Evolutionary conservation across 1,140 invertebrate species (phyloP).

Genomic region (Forficula auricularia): DNA sequence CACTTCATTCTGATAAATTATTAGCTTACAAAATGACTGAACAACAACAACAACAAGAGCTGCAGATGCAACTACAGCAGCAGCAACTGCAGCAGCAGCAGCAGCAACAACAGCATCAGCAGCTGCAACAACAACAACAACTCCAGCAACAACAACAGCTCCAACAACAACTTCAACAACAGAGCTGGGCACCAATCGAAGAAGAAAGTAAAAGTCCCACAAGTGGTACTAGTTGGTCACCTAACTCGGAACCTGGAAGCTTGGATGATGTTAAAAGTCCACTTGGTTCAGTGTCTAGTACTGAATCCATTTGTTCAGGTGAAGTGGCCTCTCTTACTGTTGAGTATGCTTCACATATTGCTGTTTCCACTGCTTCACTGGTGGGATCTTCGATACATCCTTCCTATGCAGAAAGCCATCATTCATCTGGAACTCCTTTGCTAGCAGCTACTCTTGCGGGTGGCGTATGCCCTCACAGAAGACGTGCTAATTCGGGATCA

Average conservation of each 20-base stretch:
- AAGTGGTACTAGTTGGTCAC: constrained; percentile 43
- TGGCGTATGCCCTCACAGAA: constrained; percentile 39
- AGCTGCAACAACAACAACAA: constrained; percentile 47
- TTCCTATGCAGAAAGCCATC: constrained; percentile 25
- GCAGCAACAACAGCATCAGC: constrained; percentile 44
- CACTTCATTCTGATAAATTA: constrained; percentile 87
- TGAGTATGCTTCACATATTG: constrained; percentile 26
- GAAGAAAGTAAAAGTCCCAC: constrained; percentile 40
- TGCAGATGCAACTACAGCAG: constrained; percentile 25
- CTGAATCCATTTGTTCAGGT: constrained; percentile 51
- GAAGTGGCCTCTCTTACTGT: constrained; percentile 43
- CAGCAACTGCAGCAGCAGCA: constrained; percentile 19
- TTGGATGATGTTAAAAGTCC: constrained; percentile 68
- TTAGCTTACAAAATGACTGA: constrained; percentile 82
- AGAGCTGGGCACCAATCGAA: constrained; percentile 35
- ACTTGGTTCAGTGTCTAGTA: constrained; percentile 67
- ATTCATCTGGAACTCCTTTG: constrained; percentile 44
- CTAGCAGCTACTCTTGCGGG: constrained; percentile 60
- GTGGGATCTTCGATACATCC: not conserved
- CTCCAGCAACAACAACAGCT: constrained; percentile 17
- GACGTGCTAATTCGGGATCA: constrained; percentile 53
- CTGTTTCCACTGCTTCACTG: no score
- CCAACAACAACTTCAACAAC: constrained; percentile 17
- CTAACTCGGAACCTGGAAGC: constrained; percentile 43
- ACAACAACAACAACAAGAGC: constrained; percentile 59